Evolutionary conservation across 2,888 invertebrate genomes (phyloP).

Genomic region (Parnassius mnemosyne): DNA sequence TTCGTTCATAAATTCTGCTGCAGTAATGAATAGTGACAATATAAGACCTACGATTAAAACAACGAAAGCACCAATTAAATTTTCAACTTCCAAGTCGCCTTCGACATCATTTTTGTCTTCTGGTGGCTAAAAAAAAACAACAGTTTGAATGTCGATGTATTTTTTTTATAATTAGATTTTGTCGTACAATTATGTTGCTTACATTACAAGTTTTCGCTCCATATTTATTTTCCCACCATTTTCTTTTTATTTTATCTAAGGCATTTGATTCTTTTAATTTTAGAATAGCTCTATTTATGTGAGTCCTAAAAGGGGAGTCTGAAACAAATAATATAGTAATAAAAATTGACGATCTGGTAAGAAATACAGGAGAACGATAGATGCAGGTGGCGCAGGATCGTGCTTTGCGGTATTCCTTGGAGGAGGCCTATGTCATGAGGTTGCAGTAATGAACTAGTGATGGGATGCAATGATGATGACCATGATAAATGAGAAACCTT

Average conservation of each 20-base stretch:
- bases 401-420: too few species aligned
- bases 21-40: slow-evolving; percentile 61
- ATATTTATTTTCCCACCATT: slow-evolving; percentile 92
- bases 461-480: too few species aligned
- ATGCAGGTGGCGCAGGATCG: too few species aligned
- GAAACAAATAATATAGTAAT: slow-evolving; percentile 31
- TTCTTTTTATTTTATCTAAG: slow-evolving; percentile 88
- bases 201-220: slow-evolving; percentile 81
- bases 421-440: too few species aligned
- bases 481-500: too few species aligned
- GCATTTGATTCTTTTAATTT: slow-evolving; percentile 92
- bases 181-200: slow-evolving; percentile 16
- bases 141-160: neutral
- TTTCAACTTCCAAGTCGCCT: slow-evolving; percentile 68
- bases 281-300: slow-evolving; percentile 91
- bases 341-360: too few species aligned
- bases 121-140: slow-evolving; percentile 34
- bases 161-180: neutral
- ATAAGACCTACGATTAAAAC: slow-evolving; percentile 63
- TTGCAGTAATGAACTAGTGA: too few species aligned
- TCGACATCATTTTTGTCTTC: slow-evolving; percentile 80
- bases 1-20: slow-evolving; percentile 69
- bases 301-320: slow-evolving; percentile 87
- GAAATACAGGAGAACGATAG: too few species aligned
- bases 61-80: slow-evolving; percentile 63